Percentiles rank a stretch among this genome's conserved stretches.
phyloP scores from a whole-genome alignment of 2,797 vertebrate species.

The Rallus crepitans region DNA sequence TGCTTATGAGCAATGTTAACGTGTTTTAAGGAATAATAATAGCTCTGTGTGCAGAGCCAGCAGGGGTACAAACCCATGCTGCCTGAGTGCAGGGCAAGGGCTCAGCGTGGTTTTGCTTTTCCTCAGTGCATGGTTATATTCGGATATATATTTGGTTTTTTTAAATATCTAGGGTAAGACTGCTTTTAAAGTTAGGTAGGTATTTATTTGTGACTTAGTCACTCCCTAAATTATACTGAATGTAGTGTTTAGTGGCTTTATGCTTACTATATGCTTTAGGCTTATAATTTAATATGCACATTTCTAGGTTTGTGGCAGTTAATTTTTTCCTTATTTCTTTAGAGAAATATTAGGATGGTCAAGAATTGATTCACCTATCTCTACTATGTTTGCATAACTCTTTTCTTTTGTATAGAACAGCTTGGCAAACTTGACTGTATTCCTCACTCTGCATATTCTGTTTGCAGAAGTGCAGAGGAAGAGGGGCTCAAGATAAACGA shows the following conservation, averaged over 20 bases:
- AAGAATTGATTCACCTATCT: background rate
- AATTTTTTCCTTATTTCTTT: background rate
- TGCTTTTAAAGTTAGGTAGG: background rate
- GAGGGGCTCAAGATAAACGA: background rate
- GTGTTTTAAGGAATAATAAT: background rate
- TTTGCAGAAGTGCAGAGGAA: background rate
- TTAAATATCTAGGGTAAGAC: background rate
- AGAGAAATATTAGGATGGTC: background rate
- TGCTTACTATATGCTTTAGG: background rate
- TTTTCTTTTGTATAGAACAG: background rate
- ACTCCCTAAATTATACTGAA: background rate
- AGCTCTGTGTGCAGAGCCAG: background rate
- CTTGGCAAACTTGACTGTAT: background rate
- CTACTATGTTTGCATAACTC: background rate
- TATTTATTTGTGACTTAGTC: background rate
- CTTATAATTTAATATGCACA: background rate
- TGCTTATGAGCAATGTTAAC: background rate
- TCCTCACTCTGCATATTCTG: background rate
- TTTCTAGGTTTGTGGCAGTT: background rate
- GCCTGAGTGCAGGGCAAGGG: background rate
- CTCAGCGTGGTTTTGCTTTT: background rate
- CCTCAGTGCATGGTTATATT: background rate
- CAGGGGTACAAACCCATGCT: background rate
- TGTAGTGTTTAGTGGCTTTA: background rate
- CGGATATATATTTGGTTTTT: background rate